Conservation (phyloP, 2,888 invertebrate species). For the Trypoxylon attenuatum region DNA sequence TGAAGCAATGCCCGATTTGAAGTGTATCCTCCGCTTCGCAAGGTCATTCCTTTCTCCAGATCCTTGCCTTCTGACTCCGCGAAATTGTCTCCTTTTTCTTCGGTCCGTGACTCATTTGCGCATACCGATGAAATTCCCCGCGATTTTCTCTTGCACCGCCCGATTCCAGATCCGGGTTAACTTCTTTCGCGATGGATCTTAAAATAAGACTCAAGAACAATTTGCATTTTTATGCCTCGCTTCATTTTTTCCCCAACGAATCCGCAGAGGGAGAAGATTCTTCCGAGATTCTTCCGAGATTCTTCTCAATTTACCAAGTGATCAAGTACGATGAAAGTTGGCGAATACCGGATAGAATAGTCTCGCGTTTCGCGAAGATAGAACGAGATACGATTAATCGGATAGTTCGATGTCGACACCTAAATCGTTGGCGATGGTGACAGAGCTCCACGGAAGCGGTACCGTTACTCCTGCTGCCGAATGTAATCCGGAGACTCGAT, state of each 20-base stretch:
- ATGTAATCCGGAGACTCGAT: conserved; percentile 15
- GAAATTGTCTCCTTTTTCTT: conserved; percentile 45
- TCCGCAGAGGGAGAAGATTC: too few relatives aligned
- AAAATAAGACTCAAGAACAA: too few relatives aligned
- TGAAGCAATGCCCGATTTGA: conserved; percentile 30
- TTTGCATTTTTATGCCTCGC: too few relatives aligned
- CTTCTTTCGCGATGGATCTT: neutral
- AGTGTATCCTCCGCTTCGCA: conserved; percentile 48
- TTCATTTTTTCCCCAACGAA: too few relatives aligned
- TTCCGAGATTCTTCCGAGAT: too few relatives aligned
- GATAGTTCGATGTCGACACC: conserved; percentile 17
- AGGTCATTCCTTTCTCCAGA: conserved; percentile 52
- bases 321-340: too few relatives aligned
- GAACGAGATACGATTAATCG: too few relatives aligned
- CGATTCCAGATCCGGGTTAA: neutral
- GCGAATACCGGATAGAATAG: too few relatives aligned
- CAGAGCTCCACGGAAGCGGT: conserved; percentile 37
- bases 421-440: conserved; percentile 31
- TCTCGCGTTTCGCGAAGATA: too few relatives aligned
- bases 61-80: conserved; percentile 44
- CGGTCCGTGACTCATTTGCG: conserved; percentile 22
- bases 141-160: neutral
- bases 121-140: conserved; percentile 18
- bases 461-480: conserved; percentile 40
- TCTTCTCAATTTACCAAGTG: too few relatives aligned